Conservation (phyloP, 2,113 vertebrate species). For the Cyanoramphus novaezelandiae region DNA sequence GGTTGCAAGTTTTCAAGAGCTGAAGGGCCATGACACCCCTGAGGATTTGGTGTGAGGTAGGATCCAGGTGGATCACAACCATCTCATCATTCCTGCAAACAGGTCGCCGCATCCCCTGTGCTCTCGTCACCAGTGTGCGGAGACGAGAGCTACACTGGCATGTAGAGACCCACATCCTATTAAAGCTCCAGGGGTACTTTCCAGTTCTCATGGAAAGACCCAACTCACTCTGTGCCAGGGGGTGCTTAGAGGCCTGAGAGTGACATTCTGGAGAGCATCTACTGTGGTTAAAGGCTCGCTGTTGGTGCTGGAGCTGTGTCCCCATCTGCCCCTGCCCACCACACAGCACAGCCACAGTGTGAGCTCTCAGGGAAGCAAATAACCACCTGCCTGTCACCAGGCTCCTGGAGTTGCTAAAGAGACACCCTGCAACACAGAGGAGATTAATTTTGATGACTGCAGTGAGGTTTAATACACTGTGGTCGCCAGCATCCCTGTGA, state of each 20-base stretch:
- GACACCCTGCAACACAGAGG: not conserved
- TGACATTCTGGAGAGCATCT: not conserved
- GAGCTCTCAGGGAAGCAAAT: not conserved
- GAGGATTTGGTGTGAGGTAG: not conserved
- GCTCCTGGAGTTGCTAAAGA: not conserved
- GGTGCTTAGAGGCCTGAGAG: not conserved
- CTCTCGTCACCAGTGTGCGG: not conserved
- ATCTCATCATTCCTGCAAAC: not conserved
- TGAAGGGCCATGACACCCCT: not conserved
- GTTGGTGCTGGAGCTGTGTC: accelerated
- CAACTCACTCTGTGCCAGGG: accelerated
- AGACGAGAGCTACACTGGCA: accelerated
- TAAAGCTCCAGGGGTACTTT: not conserved
- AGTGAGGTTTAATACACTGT: not conserved
- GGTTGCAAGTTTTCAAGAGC: not conserved
- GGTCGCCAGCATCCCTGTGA: not conserved
- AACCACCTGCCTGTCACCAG: accelerated
- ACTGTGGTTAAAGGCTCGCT: not conserved
- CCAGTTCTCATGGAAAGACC: not conserved
- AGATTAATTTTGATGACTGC: not conserved
- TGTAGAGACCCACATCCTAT: not conserved
- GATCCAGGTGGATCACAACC: not conserved
- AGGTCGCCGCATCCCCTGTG: not conserved
- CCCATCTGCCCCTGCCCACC: not conserved
- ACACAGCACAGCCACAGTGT: not conserved